Base-by-base conservation (phyloP, 2,797 vertebrate species). In the Falco rusticolus region DNA sequence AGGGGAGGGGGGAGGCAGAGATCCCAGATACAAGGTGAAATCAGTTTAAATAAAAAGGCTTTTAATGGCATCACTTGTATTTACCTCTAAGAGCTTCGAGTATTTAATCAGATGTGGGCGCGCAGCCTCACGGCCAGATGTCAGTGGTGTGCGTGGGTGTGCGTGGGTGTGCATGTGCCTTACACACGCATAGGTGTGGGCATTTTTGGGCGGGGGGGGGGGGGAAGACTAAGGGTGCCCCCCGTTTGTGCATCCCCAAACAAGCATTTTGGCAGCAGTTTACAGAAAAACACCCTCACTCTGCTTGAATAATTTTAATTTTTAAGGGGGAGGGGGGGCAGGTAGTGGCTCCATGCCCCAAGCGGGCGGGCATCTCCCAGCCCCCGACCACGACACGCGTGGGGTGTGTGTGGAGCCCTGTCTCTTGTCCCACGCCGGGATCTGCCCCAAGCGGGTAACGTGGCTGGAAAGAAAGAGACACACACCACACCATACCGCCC, bases 1-100 rank as follows among this genome's bases (percentile, higher is more conserved):
- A 45, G 22, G 21, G 16, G 21, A 22, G 43, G 47, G 17, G 22
- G 61, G 24, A 53, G 65, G 68, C 76, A 28, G 70, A 75, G 89
- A 84, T 84, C 75, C 39, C 70, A 78, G 75, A 82, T 78, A 57
- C 29, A 84, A 94, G 84, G 89, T 74, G 91, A 87, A 89, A 90
- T 92, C 76, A 47, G 87, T 48, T 90, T 48, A 69, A 96, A 94
- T 77, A 87, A 92, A 85, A 89, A 88, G 78, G 33, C 84, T 47
- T 87, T 57, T 81, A 74, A 92, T 78, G 69, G 45, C 76, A 80
- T 68, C 84, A 15, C 78, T 87, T 50, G 50, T 72, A 50, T 93
- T 93, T 93, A 66, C 90, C 57, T 37, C 82, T 5, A 61, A 70
- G 65, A 68, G 76, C 64, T 56, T 21, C 25, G 28, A 48, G 85